phyloP scores from a whole-genome alignment of 2,888 invertebrate species.

The Xestobium rufovillosum region DNA sequence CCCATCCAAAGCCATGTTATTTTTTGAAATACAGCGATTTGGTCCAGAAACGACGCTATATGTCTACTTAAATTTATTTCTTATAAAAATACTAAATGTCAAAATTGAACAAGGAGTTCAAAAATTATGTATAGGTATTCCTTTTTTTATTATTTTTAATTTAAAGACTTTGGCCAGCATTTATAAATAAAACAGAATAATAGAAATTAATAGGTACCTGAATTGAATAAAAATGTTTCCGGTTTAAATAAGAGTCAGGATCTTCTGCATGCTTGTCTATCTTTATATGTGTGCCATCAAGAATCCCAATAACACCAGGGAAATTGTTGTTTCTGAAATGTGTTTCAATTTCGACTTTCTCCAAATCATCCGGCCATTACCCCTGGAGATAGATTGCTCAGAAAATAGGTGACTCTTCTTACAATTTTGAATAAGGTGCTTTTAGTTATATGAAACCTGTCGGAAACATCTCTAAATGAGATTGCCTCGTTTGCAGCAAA shows the following conservation, averaged over 20 bases:
- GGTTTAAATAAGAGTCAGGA: constrained; percentile 19
- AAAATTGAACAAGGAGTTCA: too few species aligned
- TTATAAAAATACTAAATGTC: too few species aligned
- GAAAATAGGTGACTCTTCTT: constrained; percentile 18
- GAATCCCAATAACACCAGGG: constrained; percentile 18
- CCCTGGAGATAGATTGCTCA: constrained; percentile 17
- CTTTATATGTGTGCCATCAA: constrained; percentile 18
- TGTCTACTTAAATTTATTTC: too few species aligned
- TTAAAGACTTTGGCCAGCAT: too few species aligned
- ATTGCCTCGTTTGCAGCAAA: constrained; percentile 19
- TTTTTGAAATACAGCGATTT: too few species aligned
- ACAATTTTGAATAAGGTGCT: constrained; percentile 19
- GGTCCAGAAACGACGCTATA: too few species aligned
- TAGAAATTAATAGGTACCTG: constrained; percentile 13
- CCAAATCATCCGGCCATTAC: constrained; percentile 17
- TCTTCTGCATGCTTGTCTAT: constrained; percentile 20
- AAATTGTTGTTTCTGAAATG: constrained; percentile 18
- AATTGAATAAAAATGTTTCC: constrained; percentile 12
- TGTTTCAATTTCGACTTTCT: constrained; percentile 16
- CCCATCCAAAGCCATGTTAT: too few species aligned
- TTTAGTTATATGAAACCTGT: constrained; percentile 20
- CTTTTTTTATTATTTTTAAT: too few species aligned
- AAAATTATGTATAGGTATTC: too few species aligned
- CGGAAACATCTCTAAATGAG: constrained; percentile 20
- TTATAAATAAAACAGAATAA: too few species aligned